These are phyloP conservation scores for Melanotaenia boesemani DNA, from an alignment of 2,797 vertebrate species.

Conservation along the genomic window DNA sequence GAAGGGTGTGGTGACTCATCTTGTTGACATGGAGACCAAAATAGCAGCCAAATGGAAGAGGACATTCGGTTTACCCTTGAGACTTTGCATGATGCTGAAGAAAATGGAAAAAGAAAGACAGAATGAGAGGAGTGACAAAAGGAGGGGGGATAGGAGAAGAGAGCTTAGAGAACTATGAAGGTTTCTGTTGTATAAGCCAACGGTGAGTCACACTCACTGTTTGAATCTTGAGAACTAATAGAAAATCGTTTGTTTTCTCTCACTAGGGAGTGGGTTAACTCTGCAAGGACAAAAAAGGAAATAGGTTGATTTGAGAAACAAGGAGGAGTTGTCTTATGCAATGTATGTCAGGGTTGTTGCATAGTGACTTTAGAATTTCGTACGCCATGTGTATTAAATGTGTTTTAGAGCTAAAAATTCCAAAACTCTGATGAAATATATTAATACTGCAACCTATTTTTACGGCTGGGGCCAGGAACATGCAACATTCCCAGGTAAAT, in stretches of 20 bases:
- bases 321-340: conserved; percentile 63
- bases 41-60: conserved; percentile 81
- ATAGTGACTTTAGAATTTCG: conserved; percentile 32
- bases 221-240: conserved; percentile 81
- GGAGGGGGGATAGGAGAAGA: conserved; percentile 62
- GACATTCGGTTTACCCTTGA: conserved; percentile 79
- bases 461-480: not conserved
- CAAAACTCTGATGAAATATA: conserved; percentile 8
- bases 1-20: conserved; percentile 78
- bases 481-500: conserved; percentile 8
- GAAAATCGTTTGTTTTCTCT: conserved; percentile 80
- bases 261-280: conserved; percentile 76
- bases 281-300: conserved; percentile 73
- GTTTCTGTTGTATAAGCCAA: conserved; percentile 81
- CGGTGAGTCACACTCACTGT: conserved; percentile 80
- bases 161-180: conserved; percentile 75
- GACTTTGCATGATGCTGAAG: conserved; percentile 72
- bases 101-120: conserved; percentile 71
- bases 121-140: conserved; percentile 71
- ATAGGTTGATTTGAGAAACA: conserved; percentile 67
- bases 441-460: conserved; percentile 26
- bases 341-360: conserved; percentile 49
- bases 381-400: conserved; percentile 30
- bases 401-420: conserved; percentile 19
- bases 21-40: conserved; percentile 80